Conservation (phyloP, 2,888 invertebrate genomes). For the Morpho achilles region DNA sequence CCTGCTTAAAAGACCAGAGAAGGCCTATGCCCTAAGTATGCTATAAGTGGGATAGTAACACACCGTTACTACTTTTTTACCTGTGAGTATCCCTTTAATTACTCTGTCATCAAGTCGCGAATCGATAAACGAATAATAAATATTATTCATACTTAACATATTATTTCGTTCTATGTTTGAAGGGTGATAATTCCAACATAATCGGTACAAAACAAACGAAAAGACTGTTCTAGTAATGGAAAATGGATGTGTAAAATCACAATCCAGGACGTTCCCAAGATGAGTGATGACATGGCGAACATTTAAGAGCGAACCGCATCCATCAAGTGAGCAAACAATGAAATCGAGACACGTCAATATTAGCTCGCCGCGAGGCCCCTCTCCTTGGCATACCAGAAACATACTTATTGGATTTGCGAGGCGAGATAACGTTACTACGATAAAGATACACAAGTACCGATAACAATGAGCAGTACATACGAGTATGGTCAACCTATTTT, state of each 20-base stretch:
- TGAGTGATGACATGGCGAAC: neutral
- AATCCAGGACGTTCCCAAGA: constrained; percentile 33
- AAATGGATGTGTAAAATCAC: constrained; percentile 22
- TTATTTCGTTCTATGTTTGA: no score
- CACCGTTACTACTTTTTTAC: no score
- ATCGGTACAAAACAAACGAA: no score
- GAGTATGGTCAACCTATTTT: constrained; percentile 2
- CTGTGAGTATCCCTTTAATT: no score
- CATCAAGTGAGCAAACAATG: constrained; percentile 64
- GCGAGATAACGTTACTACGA: constrained; percentile 35
- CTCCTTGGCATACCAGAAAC: constrained; percentile 22
- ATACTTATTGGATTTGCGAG: constrained; percentile 40
- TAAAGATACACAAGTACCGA: constrained; percentile 30
- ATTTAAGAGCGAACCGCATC: constrained; percentile 48
- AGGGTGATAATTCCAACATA: no score
- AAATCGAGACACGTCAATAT: constrained; percentile 59
- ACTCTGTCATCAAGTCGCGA: no score
- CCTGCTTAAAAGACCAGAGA: no score
- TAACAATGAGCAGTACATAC: constrained; percentile 4
- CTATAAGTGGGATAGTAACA: no score
- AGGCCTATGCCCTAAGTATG: no score
- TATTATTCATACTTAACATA: no score
- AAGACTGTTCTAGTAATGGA: neutral
- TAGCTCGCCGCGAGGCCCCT: constrained; percentile 33
- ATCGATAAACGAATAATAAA: no score